These are phyloP conservation scores for Caracal caracal DNA, from an alignment of 2,113 vertebrate species.

Conservation along the genomic window DNA sequence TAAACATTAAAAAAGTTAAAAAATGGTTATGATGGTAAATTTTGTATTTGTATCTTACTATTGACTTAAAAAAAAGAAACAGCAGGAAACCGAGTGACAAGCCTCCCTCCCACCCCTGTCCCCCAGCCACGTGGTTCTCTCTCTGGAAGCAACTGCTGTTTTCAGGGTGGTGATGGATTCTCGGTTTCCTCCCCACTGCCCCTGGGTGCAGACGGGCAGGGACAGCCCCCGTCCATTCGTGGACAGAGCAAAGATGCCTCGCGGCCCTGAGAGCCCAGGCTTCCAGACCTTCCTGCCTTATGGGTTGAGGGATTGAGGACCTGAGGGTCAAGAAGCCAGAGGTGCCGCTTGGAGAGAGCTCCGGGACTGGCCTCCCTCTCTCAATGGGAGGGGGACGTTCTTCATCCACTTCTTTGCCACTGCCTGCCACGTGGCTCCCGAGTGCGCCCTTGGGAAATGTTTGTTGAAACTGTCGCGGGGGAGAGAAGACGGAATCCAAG, in stretches of 20 bases:
- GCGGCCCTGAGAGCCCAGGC: background rate
- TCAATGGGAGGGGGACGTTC: background rate
- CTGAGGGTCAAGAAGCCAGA: background rate
- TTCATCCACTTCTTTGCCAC: background rate
- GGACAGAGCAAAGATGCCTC: background rate
- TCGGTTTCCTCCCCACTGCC: background rate
- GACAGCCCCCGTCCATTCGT: background rate
- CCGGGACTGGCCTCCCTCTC: fast-evolving
- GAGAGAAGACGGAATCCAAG: background rate
- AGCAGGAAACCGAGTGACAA: background rate
- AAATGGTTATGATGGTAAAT: background rate
- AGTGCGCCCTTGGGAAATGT: background rate
- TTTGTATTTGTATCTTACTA: background rate
- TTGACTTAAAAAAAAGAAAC: background rate
- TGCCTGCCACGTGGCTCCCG: background rate
- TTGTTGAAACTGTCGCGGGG: background rate
- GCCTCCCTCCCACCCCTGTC: background rate
- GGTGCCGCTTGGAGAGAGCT: background rate
- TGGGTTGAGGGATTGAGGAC: background rate
- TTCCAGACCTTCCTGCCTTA: background rate
- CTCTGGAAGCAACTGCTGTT: background rate
- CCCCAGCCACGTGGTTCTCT: background rate
- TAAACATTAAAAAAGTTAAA: too few species aligned
- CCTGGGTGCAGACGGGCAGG: background rate
- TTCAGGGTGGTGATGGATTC: background rate